Evolutionary conservation across 2,797 vertebrate species (phyloP), one percentile per base, ranked within the genome.

Genomic region (Pelobates cultripes): DNA sequence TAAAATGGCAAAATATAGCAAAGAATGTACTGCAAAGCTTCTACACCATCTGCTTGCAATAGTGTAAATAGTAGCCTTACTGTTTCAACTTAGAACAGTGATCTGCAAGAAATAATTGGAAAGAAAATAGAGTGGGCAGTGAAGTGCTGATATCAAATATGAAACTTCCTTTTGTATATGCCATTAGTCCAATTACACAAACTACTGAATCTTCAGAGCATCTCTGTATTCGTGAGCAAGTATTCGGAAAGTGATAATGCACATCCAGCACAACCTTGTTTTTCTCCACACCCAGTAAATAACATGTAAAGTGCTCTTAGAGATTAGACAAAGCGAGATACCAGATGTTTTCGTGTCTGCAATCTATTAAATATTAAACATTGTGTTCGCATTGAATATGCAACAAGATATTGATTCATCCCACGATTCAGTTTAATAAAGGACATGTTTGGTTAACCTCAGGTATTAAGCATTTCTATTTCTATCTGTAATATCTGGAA

Each of bases 341-440:
- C 43, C 74, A 82, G 80, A 82, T 77, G 75, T 82, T 57, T 71
- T 71, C 64, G 9, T 57, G 74, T 57, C 80, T 82, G 73, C 72
- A 67, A 82, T 77, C 68, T 41, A 82, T 77, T 45, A 76, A 77
- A 77, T 66, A 82, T 82, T 72, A 66, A 75, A 68, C 45, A 77
- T 72, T 77, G 66, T 76, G 73, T 81, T 43, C 41, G 61, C 17
- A 76, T 41, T 76, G 9, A 71, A 43, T 9, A 75, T 42, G 28
- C 60, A 41, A 67, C 72, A 45, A 17, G 63, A 63, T 44, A 64
- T 42, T 71, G 55, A 63, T 71, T 61, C 5, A 60, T 64, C 42
- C 9, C 8, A 81, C 41, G 5, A 17, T 12, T 70, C 43, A 17
- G 43, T 14, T 63, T 47, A 14, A 71, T 17, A n/a, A 70, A 41